Evolutionary conservation across 2,797 vertebrate species (phyloP).

Genomic region (Sparidentex hasta): DNA sequence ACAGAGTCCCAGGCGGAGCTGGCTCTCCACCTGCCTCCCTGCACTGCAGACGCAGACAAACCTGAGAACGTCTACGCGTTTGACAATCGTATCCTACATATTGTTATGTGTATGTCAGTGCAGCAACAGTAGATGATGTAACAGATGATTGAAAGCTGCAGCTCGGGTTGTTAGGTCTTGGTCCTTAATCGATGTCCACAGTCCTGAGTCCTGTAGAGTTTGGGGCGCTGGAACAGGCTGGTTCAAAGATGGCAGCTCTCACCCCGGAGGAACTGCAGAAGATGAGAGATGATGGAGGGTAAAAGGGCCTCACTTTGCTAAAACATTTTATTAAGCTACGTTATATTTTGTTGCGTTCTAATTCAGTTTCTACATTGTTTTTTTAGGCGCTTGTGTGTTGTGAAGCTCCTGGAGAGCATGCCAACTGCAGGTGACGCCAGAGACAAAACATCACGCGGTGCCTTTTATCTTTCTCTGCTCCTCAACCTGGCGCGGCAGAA

Average conservation of each 20-base stretch:
- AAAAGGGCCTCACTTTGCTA: neutral
- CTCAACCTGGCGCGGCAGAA: constrained; percentile 86
- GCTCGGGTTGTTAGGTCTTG: constrained; percentile 1
- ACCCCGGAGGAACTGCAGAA: constrained; percentile 87
- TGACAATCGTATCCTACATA: constrained; percentile 92
- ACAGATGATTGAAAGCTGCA: neutral
- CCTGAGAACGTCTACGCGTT: constrained; percentile 91
- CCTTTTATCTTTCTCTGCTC: constrained; percentile 91
- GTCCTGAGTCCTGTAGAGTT: constrained; percentile 90
- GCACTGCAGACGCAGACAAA: constrained; percentile 84
- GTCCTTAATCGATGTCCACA: constrained; percentile 70
- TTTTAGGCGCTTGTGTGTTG: constrained; percentile 82
- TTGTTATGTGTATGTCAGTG: neutral
- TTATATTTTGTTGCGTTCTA: neutral
- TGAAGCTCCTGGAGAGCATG: constrained; percentile 87
- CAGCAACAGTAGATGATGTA: neutral
- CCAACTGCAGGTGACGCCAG: constrained; percentile 78
- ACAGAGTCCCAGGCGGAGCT: constrained; percentile 81
- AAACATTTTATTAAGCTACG: neutral
- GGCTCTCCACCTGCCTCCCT: constrained; percentile 88
- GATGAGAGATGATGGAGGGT: constrained; percentile 88
- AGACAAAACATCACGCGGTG: constrained; percentile 85
- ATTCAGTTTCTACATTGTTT: constrained; percentile 4
- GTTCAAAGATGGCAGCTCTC: constrained; percentile 84
- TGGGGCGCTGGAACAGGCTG: constrained; percentile 83